phyloP scores from a whole-genome alignment of 1,140 invertebrate species.

The Neodiprion fabricii region DNA sequence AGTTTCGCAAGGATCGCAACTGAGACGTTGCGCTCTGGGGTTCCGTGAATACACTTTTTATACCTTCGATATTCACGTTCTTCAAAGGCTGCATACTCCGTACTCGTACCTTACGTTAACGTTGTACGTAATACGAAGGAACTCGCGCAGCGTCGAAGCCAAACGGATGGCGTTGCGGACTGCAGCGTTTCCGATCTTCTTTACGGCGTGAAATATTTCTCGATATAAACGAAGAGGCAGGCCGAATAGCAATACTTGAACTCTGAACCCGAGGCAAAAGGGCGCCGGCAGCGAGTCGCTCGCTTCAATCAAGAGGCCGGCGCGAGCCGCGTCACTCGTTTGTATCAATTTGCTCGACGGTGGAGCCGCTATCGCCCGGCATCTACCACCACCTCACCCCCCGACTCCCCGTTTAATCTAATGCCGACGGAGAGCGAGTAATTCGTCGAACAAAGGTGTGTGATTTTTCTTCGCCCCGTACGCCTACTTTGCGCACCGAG shows the following conservation, averaged over 20 bases:
- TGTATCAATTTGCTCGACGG: conserved; percentile 45
- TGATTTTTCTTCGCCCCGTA: conserved; percentile 29
- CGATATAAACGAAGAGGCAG: background rate
- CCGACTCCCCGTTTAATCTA: conserved; percentile 46
- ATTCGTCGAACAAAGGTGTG: conserved; percentile 13
- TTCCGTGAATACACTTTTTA: too few relatives aligned
- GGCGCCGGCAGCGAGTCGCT: background rate
- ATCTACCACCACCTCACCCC: conserved; percentile 30
- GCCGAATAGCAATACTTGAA: background rate
- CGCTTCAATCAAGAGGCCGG: background rate
- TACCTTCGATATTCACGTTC: too few relatives aligned
- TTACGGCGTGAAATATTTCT: background rate
- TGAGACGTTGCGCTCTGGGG: too few relatives aligned
- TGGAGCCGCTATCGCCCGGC: conserved; percentile 17
- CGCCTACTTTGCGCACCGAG: conserved; percentile 16
- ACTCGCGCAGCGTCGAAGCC: too few relatives aligned
- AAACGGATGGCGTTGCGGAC: too few relatives aligned
- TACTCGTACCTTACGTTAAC: too few relatives aligned
- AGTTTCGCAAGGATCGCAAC: background rate
- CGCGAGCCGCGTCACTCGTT: conserved; percentile 31
- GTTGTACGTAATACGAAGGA: too few relatives aligned
- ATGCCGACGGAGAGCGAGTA: conserved; percentile 27
- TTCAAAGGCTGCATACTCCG: too few relatives aligned
- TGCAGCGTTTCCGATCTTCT: background rate
- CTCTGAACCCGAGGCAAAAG: background rate